Evolutionary conservation across 2,113 vertebrate genomes (phyloP).

Genomic region (Coptodon bakossiorum): DNA sequence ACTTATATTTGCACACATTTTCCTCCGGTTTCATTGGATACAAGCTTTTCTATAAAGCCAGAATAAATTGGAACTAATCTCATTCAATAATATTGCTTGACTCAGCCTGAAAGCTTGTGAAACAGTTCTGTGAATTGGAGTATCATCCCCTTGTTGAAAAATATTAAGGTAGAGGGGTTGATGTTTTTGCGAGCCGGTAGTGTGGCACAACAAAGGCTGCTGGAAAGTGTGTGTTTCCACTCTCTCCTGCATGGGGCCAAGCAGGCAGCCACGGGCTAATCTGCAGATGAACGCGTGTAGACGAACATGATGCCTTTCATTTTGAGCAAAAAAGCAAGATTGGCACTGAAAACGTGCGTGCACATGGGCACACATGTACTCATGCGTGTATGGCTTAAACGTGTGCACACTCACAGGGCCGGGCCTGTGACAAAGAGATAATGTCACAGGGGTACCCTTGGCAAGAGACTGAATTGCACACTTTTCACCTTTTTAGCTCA

Average conservation of each 20-base stretch:
- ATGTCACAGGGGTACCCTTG: constrained; percentile 26
- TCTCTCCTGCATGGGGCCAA: constrained; percentile 9
- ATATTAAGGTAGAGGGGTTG: constrained; percentile 24
- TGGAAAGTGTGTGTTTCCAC: constrained; percentile 9
- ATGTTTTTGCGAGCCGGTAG: constrained; percentile 17
- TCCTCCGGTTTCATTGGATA: not conserved
- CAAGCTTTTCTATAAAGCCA: not conserved
- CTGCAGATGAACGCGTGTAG: constrained; percentile 31
- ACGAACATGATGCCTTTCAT: constrained; percentile 48
- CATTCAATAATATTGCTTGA: not conserved
- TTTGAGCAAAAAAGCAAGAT: constrained; percentile 22
- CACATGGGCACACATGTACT: not conserved
- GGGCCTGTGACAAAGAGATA: constrained; percentile 39
- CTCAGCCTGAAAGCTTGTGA: not conserved
- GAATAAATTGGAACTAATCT: not conserved
- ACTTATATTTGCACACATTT: not conserved
- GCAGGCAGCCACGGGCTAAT: constrained; percentile 41
- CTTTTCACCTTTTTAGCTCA: not conserved
- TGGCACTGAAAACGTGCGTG: not conserved
- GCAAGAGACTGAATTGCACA: constrained; percentile 29
- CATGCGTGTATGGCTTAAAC: not conserved
- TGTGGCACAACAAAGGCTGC: constrained; percentile 14
- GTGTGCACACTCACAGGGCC: not conserved
- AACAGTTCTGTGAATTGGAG: not conserved
- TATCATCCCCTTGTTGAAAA: constrained; percentile 2